Base-by-base conservation (phyloP, 2,797 vertebrate genomes). In the Rallus crepitans region DNA sequence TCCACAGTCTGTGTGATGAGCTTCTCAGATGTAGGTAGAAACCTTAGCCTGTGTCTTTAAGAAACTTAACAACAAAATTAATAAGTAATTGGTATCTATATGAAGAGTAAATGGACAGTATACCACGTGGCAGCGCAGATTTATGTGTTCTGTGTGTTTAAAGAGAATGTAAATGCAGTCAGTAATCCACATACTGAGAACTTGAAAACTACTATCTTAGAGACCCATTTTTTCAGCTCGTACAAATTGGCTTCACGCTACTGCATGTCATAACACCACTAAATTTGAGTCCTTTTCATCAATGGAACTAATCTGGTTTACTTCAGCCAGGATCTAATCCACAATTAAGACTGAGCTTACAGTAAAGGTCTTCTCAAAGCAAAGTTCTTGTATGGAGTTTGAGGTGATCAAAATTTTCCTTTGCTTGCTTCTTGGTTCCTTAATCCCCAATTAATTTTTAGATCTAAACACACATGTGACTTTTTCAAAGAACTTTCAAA, bases 371-470 rank as follows among this genome's bases (percentile, higher is more conserved):
- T 96, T 93, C 70, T 91, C 64, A 82, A 83, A 78, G 35, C 24
- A 57, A 92, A 93, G 53, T 68, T 94, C 92, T 85, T 79, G 14
- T 72, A 11, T 25, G 24, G 89, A 66, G 25, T 94, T 96, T 85
- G 81, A 93, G 57, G 59, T 77, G 80, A 87, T 91, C 87, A 89
- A 71, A 86, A 87, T 64, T 71, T 95, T 86, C 68, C 60, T 28
- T 78, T 92, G 53, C 48, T 55, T 50, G 12, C 57, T 42, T 64
- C 89, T 89, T 82, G 69, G 33, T 91, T 90, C 66, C 87, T 95
- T 95, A 96, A 95, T 93, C 94, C 82, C 63, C 95, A 94, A 94
- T 96, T 95, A 95, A 96, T 96, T 94, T 96, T 87, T 85, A 94
- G 83, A 88, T 92, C 86, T 82, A 91, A 97, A 93, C 92, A 93